These are phyloP conservation scores for Mola mola DNA, from an alignment of 2,113 vertebrate species.

Conservation along the genomic window DNA sequence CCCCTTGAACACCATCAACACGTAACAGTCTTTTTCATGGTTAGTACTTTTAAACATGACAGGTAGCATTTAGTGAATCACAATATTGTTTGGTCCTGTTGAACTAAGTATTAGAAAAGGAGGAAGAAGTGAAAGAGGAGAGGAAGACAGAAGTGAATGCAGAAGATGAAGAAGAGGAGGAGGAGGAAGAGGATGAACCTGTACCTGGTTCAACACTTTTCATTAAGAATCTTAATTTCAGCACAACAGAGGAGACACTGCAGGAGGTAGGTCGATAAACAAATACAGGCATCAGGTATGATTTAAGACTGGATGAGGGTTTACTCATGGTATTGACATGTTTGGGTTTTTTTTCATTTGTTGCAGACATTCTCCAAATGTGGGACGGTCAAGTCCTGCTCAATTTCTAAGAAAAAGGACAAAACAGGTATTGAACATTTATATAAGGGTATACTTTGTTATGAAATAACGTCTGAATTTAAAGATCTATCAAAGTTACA, in stretches of 20 bases:
- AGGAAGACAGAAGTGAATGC: slow-evolving; percentile 33
- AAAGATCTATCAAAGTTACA: too few relatives aligned
- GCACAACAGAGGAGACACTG: slow-evolving; percentile 88
- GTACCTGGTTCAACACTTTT: slow-evolving; percentile 92
- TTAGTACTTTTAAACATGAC: neutral
- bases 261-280: slow-evolving; percentile 71
- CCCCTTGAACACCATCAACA: too few relatives aligned
- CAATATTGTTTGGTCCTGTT: neutral
- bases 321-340: neutral
- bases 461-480: neutral
- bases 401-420: slow-evolving; percentile 91
- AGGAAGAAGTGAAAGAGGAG: slow-evolving; percentile 36
- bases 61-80: neutral
- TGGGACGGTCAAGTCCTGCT: slow-evolving; percentile 88
- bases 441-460: neutral
- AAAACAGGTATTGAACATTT: slow-evolving; percentile 84
- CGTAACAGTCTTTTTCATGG: neutral
- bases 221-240: slow-evolving; percentile 94
- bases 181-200: slow-evolving; percentile 85
- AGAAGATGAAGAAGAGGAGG: slow-evolving; percentile 70
- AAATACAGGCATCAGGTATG: neutral
- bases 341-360: slow-evolving; percentile 19
- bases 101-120: slow-evolving; percentile 18
- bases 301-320: neutral
- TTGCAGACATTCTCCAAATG: slow-evolving; percentile 89